Evolutionary conservation across 1,140 invertebrate genomes (phyloP).

Genomic region (Diabrotica virgifera): DNA sequence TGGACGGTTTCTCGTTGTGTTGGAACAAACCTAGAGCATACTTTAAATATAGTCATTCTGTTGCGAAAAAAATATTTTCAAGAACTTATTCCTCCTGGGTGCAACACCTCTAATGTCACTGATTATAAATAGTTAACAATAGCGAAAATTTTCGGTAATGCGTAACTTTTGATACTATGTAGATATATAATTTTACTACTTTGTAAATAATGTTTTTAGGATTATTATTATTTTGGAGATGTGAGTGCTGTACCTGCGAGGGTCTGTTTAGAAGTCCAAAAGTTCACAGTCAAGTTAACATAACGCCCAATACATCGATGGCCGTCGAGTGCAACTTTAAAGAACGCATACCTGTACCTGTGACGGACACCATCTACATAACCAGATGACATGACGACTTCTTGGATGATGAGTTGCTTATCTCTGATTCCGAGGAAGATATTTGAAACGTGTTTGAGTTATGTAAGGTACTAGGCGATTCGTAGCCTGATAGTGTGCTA

Average conservation of each 20-base stretch:
- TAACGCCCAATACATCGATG: conserved; percentile 19
- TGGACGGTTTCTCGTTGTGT: too few relatives aligned
- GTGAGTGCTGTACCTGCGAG: conserved; percentile 32
- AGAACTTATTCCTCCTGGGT: too few relatives aligned
- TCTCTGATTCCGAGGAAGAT: conserved; percentile 30
- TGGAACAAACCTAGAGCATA: too few relatives aligned
- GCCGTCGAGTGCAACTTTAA: conserved; percentile 25
- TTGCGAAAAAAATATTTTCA: too few relatives aligned
- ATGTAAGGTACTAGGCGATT: background rate
- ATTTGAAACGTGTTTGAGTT: conserved; percentile 17
- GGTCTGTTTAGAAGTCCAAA: conserved; percentile 16
- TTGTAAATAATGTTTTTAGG: conserved; percentile 21
- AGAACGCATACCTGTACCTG: conserved; percentile 9
- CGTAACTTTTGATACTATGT: too few relatives aligned
- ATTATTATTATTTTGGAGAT: conserved; percentile 27
- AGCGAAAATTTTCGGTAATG: too few relatives aligned
- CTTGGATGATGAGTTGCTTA: conserved; percentile 27
- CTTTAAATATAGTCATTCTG: too few relatives aligned
- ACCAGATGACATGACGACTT: conserved; percentile 35
- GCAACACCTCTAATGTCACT: too few relatives aligned
- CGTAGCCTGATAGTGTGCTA: background rate
- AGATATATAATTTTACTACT: background rate
- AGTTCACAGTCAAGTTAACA: conserved; percentile 17
- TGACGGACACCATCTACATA: conserved; percentile 23
- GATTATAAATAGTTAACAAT: too few relatives aligned